Evolutionary conservation across 2,888 invertebrate species (phyloP).

Genomic region (Lissonota sp.): DNA sequence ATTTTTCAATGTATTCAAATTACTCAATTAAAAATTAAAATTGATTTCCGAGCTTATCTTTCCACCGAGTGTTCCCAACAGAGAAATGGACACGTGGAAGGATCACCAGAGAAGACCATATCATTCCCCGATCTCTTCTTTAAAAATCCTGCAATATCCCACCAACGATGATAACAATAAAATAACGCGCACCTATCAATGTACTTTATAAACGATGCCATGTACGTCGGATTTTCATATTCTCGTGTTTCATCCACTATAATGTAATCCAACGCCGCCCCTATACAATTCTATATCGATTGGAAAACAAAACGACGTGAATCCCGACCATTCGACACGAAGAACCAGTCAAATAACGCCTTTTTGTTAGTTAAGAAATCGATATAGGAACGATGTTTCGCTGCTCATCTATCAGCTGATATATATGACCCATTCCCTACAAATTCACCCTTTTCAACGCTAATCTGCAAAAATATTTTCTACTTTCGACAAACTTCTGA

Average conservation of each 20-base stretch:
- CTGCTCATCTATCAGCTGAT: conserved; percentile 37
- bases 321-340: no score
- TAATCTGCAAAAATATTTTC: no score
- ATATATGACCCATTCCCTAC: no score
- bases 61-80: no score
- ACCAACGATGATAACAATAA: neutral
- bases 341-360: no score
- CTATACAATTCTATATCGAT: conserved; percentile 28
- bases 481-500: no score
- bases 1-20: no score
- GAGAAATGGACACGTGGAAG: no score
- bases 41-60: no score
- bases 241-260: conserved; percentile 55
- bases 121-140: neutral
- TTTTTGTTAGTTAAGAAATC: no score
- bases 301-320: neutral
- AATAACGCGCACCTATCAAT: conserved; percentile 2
- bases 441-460: no score
- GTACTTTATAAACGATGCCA: neutral
- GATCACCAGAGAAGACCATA: conserved; percentile 3
- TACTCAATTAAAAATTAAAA: no score
- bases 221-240: conserved; percentile 13
- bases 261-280: conserved; percentile 52
- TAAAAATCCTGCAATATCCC: neutral
- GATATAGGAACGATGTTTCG: conserved; percentile 1